Conservation (phyloP, 2,797 vertebrate species). For the Syngnathus acus region DNA sequence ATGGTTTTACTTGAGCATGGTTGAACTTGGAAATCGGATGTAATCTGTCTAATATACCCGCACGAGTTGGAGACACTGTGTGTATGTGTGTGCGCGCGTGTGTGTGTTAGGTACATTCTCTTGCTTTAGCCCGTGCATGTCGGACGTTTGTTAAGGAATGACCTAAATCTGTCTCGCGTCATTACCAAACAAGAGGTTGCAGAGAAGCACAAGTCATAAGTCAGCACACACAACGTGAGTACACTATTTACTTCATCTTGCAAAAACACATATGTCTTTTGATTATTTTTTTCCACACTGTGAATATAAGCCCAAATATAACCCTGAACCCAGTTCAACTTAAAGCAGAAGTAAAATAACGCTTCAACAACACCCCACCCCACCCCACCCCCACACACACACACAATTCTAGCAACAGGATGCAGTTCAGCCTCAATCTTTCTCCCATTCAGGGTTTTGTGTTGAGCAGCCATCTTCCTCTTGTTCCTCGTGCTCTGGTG, state of each 20-base stretch:
- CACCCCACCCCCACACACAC: not conserved
- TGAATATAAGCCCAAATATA: not conserved
- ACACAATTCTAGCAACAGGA: not conserved
- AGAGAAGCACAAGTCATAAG: constrained; percentile 34
- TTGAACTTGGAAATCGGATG: constrained; percentile 7
- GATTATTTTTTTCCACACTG: not conserved
- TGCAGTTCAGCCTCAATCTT: not conserved
- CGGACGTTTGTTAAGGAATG: constrained; percentile 60
- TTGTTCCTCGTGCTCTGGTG: constrained; percentile 25
- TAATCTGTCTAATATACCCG: constrained; percentile 4
- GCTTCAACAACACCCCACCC: not conserved
- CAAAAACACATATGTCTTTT: not conserved
- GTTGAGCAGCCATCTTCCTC: constrained; percentile 45
- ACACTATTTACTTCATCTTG: constrained; percentile 7
- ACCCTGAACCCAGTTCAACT: not conserved
- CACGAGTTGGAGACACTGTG: not conserved
- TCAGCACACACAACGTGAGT: constrained; percentile 14
- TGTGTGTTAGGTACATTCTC: not conserved
- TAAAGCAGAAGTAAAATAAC: not conserved
- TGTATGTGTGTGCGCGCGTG: not conserved
- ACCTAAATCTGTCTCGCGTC: constrained; percentile 68
- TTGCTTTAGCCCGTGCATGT: constrained; percentile 26
- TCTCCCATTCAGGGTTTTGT: constrained; percentile 33
- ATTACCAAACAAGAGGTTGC: constrained; percentile 62
- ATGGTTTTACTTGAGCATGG: not conserved